Conservation (phyloP, 2,797 vertebrate genomes). For the Cirrhinus mrigala region DNA sequence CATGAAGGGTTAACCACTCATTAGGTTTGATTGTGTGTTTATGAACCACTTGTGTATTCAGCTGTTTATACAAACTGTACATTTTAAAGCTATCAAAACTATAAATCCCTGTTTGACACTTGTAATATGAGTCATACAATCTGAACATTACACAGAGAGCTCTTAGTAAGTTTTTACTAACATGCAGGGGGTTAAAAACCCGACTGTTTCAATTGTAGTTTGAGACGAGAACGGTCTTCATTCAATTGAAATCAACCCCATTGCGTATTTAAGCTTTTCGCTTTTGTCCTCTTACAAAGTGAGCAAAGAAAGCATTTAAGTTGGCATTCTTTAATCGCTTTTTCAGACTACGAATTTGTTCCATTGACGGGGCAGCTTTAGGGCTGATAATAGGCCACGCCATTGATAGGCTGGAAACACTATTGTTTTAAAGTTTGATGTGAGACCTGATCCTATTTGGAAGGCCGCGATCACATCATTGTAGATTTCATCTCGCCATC, state of each 20-base stretch:
- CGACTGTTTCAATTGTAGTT: conserved; percentile 55
- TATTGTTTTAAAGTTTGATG: conserved; percentile 74
- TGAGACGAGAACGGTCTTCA: conserved; percentile 50
- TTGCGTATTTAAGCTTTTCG: conserved; percentile 63
- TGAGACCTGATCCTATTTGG: conserved; percentile 72
- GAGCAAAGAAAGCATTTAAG: conserved; percentile 52
- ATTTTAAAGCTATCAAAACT: conserved; percentile 43
- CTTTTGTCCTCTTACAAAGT: conserved; percentile 60
- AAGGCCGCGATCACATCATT: conserved; percentile 69
- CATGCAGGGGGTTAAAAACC: conserved; percentile 53
- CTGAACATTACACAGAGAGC: conserved; percentile 54
- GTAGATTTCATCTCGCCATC: conserved; percentile 63
- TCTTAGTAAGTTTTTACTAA: conserved; percentile 60
- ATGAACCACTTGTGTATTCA: conserved; percentile 58
- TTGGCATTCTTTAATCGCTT: conserved; percentile 57
- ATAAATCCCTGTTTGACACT: conserved; percentile 5
- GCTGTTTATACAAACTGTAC: conserved; percentile 59
- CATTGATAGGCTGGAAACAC: conserved; percentile 60
- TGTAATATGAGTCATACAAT: conserved; percentile 23
- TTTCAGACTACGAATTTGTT: conserved; percentile 56
- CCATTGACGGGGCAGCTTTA: conserved; percentile 49
- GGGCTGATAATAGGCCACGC: conserved; percentile 56
- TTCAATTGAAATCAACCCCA: conserved; percentile 46
- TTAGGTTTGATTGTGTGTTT: conserved; percentile 56
- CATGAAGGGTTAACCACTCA: conserved; percentile 56